These are phyloP conservation scores for Chrysocyon brachyurus DNA, from an alignment of 2,797 vertebrate genomes.

Conservation along the genomic window DNA sequence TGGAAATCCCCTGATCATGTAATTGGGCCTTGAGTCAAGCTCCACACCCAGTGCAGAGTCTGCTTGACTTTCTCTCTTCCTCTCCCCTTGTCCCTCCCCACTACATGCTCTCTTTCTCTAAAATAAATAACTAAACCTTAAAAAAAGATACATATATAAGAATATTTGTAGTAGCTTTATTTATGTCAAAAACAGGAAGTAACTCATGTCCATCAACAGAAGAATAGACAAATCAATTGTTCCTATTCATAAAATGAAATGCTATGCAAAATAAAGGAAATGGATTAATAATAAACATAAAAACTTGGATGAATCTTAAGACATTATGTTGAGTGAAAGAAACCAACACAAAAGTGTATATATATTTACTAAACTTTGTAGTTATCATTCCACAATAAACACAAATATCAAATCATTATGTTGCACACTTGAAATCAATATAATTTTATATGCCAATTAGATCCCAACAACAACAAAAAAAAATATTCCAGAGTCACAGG, in stretches of 20 bases:
- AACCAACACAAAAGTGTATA: neutral
- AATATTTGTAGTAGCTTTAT: neutral
- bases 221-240: neutral
- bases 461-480: neutral
- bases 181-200: neutral
- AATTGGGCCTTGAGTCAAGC: neutral
- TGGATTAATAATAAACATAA: neutral
- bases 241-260: neutral
- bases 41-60: neutral
- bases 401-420: neutral
- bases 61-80: neutral
- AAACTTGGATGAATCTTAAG: neutral
- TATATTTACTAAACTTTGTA: neutral
- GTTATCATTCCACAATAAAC: neutral
- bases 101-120: neutral
- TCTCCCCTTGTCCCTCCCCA: neutral
- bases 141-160: neutral
- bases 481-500: neutral
- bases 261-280: neutral
- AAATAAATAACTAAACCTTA: neutral
- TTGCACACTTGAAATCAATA: neutral
- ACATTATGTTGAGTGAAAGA: neutral
- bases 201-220: neutral
- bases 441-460: slow-evolving; percentile 11
- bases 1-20: neutral